Base-by-base conservation (phyloP, 2,797 vertebrate species). In the Esox masquinongy region DNA sequence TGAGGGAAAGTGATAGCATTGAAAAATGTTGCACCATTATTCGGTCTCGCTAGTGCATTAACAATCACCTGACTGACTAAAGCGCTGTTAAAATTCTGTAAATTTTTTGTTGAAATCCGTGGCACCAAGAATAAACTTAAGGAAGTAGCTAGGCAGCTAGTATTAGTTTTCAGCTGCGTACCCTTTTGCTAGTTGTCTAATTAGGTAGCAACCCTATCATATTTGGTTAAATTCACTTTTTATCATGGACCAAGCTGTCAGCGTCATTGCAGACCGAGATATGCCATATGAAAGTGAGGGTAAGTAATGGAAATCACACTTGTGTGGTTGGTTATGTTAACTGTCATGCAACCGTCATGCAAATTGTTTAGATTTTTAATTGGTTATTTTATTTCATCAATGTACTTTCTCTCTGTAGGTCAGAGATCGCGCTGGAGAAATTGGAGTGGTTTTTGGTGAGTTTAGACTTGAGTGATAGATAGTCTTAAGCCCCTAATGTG, bases 361-460 rank as follows among this genome's bases (percentile, higher is more conserved):
- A 19, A 6, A n/a, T 3, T 22, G 16, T 59, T 59, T 59, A 22
- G 6, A n/a, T 47, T 59, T 59, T 56, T 0, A 22, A n/a, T 31
- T 56, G 3, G 9, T 24, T 19, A 31, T 4, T 36, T 49, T 22
- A n/a, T 17, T 34, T 34, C n/a, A 22, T 15, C 19, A 7, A 24
- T 12, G 1, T 53, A 14, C 19, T 72, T 53, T 72, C 39, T 15
- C 5, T 43, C 34, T 73, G 4, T 24, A 73, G 72, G 36, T 24
- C 59, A 31, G 16, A 16, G 15, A 14, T 24, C 19, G n/a, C 31
- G 15, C 14, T 73, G 72, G 72, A 73, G 72, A 49, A 73, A 73
- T 26, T 15, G 36, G 14, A 15, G 29, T 39, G 72, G 56, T 64
- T 73, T 73, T 56, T 73, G 72, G 72, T 64, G 43, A 73, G 72